Evolutionary conservation across 2,888 invertebrate species (phyloP), one percentile per base, ranked within the genome.

Genomic region (Nemotelus nigrinus): DNA sequence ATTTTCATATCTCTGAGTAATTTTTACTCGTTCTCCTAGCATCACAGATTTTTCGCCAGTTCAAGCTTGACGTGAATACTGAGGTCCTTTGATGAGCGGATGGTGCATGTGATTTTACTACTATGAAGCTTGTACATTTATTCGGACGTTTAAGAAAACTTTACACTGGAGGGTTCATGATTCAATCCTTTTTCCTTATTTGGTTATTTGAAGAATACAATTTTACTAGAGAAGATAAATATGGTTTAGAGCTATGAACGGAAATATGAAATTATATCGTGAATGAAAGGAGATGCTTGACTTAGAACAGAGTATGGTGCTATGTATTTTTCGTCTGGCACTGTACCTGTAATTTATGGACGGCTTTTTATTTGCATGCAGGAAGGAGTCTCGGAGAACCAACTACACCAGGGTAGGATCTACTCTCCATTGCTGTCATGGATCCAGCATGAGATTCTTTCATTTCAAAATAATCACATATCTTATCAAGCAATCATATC

Each of bases 381-480:
- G 8, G 60, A 74, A 74, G 6, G 53, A 41, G 55, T 70, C 10
- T 25, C 70, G 43, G 50, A 41, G 43, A 25, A 55, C n/a, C 43
- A 43, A 55, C 68, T 45, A 2, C 8, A 55, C 71, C 71, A 1
- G 41, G 41, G 44, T 58, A 58, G 68, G 68, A 43, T 55, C 70
- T 53, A 43, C 50, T 70, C 44, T 70, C 53, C 47, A 53, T 43
- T 70, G 53, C 43, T 43, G 70, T 48, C 25, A 25, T 25, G 25
- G 25, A 25, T 63, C 41, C 60, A 60, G 60, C 74, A 63, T 57
- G 64, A 76, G 74, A 68, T 79, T 74, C 77, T 79, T 79, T 79
- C 77, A 79, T 79, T 77, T 79, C 79, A 77, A 79, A 79, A 79
- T 79, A 74, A 77, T 72, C 74, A 68, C 44, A 43, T 65, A 79